Evolutionary conservation across 1,140 invertebrate genomes (phyloP).

Genomic region (Branchinecta lindahli): DNA sequence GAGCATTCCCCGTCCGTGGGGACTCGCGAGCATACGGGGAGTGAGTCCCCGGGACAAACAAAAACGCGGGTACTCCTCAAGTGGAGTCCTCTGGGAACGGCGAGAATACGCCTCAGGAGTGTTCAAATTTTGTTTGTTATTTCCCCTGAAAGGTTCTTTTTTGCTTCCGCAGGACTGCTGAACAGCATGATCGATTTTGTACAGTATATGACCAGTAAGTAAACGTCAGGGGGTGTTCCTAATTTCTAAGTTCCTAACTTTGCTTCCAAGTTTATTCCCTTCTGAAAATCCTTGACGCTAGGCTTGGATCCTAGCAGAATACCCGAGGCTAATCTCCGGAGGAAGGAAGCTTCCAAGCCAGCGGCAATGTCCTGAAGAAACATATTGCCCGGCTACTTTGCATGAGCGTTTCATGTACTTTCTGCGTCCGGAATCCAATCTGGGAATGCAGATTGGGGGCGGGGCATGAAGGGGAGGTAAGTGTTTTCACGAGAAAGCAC

Average conservation of each 20-base stretch:
- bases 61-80: too few relatives aligned
- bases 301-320: not conserved
- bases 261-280: not conserved
- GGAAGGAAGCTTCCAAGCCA: not conserved
- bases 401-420: not conserved
- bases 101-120: too few relatives aligned
- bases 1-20: too few relatives aligned
- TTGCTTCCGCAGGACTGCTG: not conserved
- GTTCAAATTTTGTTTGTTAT: too few relatives aligned
- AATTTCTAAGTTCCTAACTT: not conserved
- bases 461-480: too few relatives aligned
- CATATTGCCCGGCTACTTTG: not conserved
- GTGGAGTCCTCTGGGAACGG: too few relatives aligned
- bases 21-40: too few relatives aligned
- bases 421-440: too few relatives aligned
- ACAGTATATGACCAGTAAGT: constrained; percentile 10
- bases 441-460: too few relatives aligned
- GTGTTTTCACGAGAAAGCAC: too few relatives aligned
- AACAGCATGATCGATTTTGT: not conserved
- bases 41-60: too few relatives aligned
- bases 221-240: not conserved
- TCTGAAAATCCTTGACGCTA: not conserved
- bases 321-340: not conserved
- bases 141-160: not conserved
- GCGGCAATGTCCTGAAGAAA: not conserved